These are phyloP conservation scores for Pherbina coryleti DNA, from an alignment of 2,888 invertebrate genomes.

Conservation along the genomic window DNA sequence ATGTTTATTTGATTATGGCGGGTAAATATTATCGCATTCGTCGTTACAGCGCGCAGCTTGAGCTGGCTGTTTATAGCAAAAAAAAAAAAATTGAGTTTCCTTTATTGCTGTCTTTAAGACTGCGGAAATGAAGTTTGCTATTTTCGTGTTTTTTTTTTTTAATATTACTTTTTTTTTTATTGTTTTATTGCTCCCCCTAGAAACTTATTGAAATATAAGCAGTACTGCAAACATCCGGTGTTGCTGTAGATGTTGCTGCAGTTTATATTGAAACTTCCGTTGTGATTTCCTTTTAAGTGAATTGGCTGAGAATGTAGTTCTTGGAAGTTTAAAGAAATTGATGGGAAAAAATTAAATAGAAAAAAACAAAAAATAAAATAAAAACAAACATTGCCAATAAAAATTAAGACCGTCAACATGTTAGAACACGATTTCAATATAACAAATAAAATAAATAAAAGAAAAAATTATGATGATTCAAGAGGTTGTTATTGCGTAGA, in stretches of 20 bases:
- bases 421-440: too few species aligned
- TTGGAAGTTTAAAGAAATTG: background rate
- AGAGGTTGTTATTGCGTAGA: too few species aligned
- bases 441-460: too few species aligned
- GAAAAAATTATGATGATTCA: too few species aligned
- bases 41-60: background rate
- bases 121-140: conserved; percentile 1
- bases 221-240: conserved; percentile 30
- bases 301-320: background rate
- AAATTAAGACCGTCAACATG: too few species aligned
- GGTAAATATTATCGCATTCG: background rate
- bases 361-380: too few species aligned
- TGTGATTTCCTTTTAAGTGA: conserved; percentile 26
- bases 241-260: conserved; percentile 4
- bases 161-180: background rate
- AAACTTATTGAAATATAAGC: too few species aligned
- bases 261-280: conserved; percentile 26
- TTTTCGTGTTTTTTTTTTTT: too few species aligned
- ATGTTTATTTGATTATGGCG: conserved; percentile 16
- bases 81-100: background rate
- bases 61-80: background rate
- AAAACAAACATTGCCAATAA: too few species aligned
- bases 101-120: conserved; percentile 9
- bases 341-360: background rate
- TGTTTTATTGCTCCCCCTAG: background rate